A percentile compares a stretch with the other conserved stretches of the same genome.
phyloP scores from a whole-genome alignment of 2,797 vertebrate species.

The Synanceia verrucosa region DNA sequence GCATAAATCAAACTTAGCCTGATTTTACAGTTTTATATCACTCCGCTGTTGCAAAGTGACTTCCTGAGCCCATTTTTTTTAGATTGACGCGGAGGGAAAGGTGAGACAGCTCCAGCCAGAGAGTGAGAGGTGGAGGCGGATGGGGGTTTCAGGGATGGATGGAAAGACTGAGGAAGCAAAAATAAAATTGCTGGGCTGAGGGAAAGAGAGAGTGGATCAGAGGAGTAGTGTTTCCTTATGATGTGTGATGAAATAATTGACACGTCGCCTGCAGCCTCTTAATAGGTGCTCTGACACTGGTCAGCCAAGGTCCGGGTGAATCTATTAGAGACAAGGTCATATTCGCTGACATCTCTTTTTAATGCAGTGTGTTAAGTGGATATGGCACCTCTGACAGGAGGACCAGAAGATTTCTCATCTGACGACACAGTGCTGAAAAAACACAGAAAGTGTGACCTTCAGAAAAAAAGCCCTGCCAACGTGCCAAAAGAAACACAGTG shows the following conservation, averaged over 20 bases:
- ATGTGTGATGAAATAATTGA: slow-evolving; percentile 47
- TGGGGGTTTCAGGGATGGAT: not conserved
- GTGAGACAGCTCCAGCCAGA: slow-evolving; percentile 54
- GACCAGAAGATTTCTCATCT: not conserved
- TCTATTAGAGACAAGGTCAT: slow-evolving; percentile 32
- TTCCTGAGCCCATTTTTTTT: slow-evolving; percentile 66
- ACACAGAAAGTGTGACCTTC: slow-evolving; percentile 27
- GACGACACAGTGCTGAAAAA: slow-evolving; percentile 12
- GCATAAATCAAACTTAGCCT: slow-evolving; percentile 73
- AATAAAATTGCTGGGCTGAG: slow-evolving; percentile 36
- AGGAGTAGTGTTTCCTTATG: slow-evolving; percentile 25
- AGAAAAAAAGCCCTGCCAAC: slow-evolving; percentile 1
- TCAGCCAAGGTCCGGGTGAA: slow-evolving; percentile 6
- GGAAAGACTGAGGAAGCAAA: slow-evolving; percentile 25
- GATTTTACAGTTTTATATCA: slow-evolving; percentile 73
- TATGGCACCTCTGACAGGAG: not conserved
- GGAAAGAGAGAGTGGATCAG: slow-evolving; percentile 17
- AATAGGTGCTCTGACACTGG: slow-evolving; percentile 10
- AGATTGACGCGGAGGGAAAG: slow-evolving; percentile 54
- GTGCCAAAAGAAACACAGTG: slow-evolving; percentile 4
- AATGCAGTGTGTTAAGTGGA: not conserved
- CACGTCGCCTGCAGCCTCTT: slow-evolving; percentile 13
- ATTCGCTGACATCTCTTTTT: slow-evolving; percentile 17
- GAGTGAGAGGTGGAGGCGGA: not conserved
- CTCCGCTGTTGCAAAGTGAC: slow-evolving; percentile 61